phyloP scores from a whole-genome alignment of 1,140 invertebrate species.

The Telenomus remus region DNA sequence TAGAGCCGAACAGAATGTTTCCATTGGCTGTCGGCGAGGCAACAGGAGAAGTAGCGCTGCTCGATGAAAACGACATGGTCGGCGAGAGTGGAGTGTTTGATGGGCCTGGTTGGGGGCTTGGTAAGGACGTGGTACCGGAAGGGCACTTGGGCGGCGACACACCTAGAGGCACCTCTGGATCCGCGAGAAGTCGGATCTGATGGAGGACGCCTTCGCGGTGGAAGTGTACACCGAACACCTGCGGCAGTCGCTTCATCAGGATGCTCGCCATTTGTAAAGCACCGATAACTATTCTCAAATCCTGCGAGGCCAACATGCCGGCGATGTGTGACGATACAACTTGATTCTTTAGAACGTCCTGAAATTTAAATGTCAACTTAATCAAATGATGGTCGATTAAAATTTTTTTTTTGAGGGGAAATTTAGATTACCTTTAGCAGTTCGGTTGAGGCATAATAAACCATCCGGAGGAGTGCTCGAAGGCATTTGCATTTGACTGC shows the following conservation, averaged over 20 bases:
- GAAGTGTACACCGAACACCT: slow-evolving; percentile 96
- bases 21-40: slow-evolving; percentile 74
- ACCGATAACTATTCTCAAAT: slow-evolving; percentile 96
- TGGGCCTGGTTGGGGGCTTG: slow-evolving; percentile 75
- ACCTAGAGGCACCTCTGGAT: slow-evolving; percentile 80
- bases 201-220: slow-evolving; percentile 95
- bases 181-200: slow-evolving; percentile 88
- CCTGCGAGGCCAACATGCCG: slow-evolving; percentile 97
- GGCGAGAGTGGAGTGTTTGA: slow-evolving; percentile 71
- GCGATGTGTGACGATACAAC: slow-evolving; percentile 97
- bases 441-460: slow-evolving; percentile 93
- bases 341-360: slow-evolving; percentile 92
- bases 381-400: background rate
- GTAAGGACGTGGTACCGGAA: slow-evolving; percentile 70
- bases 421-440: slow-evolving; percentile 83
- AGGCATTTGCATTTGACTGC: slow-evolving; percentile 97
- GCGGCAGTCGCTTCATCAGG: slow-evolving; percentile 95
- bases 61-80: slow-evolving; percentile 71
- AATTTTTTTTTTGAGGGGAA: slow-evolving; percentile 3
- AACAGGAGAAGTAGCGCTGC: slow-evolving; percentile 71
- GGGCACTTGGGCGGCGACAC: slow-evolving; percentile 78
- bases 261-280: slow-evolving; percentile 98
- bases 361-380: slow-evolving; percentile 50
- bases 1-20: slow-evolving; percentile 72
- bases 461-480: slow-evolving; percentile 95